Percentiles rank a stretch among this genome's conserved stretches.
Conservation (phyloP, 2,797 vertebrate genomes). For the Poecile montanus region DNA sequence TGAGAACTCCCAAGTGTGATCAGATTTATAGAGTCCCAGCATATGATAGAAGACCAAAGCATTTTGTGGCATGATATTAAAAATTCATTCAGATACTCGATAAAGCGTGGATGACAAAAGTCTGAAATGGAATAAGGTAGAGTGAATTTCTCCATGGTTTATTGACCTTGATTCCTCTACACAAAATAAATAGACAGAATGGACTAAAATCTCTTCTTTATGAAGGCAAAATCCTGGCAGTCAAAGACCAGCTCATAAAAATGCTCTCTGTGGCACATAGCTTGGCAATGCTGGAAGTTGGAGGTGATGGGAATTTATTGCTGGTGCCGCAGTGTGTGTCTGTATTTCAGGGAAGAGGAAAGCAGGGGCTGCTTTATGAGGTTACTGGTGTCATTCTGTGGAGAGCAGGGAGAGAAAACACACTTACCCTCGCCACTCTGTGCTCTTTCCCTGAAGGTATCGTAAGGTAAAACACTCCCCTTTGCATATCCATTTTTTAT, state of each 20-base stretch:
- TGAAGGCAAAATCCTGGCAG: constrained; percentile 76
- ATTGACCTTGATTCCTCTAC: constrained; percentile 79
- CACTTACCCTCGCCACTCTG: background rate
- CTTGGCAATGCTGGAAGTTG: constrained; percentile 52
- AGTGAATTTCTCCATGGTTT: constrained; percentile 78
- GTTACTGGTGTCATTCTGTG: constrained; percentile 54
- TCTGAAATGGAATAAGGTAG: constrained; percentile 76
- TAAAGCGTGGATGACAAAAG: constrained; percentile 80
- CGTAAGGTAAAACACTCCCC: constrained; percentile 55
- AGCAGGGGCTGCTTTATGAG: constrained; percentile 63
- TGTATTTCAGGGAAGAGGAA: constrained; percentile 63
- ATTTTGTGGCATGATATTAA: constrained; percentile 79
- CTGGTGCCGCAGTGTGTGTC: constrained; percentile 29
- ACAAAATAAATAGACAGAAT: constrained; percentile 80
- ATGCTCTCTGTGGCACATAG: constrained; percentile 64
- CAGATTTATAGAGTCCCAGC: constrained; percentile 80
- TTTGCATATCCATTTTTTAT: constrained; percentile 57
- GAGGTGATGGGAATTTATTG: constrained; percentile 69
- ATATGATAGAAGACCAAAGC: constrained; percentile 80
- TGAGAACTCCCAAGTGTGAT: constrained; percentile 82
- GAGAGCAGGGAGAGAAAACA: constrained; percentile 56
- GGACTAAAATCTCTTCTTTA: constrained; percentile 78
- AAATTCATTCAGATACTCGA: constrained; percentile 79
- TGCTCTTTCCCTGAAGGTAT: constrained; percentile 47
- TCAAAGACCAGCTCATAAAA: constrained; percentile 74